Conservation (phyloP, 1,140 invertebrate species). For the Euborellia annulipes region DNA sequence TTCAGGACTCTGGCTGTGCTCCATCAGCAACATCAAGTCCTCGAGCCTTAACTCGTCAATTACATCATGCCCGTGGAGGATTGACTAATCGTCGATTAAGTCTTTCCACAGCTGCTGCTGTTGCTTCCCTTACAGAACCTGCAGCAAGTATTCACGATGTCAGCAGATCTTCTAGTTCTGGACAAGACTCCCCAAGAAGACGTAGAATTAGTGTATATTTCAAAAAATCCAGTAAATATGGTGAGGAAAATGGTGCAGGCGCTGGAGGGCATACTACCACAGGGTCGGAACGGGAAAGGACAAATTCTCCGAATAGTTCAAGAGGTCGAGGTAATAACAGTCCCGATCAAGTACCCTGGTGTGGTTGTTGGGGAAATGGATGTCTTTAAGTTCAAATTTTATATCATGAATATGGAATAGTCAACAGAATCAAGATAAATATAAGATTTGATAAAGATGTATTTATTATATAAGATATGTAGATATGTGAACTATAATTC, state of each 20-base stretch:
- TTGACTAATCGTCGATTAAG: constrained; percentile 6
- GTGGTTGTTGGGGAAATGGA: constrained; percentile 74
- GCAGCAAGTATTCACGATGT: constrained; percentile 17
- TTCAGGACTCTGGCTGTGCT: no score
- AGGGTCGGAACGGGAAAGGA: constrained; percentile 46
- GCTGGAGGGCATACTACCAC: constrained; percentile 29
- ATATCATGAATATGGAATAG: no score
- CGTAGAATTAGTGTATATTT: constrained; percentile 22
- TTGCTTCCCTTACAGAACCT: no score
- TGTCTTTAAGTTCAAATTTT: constrained; percentile 38
- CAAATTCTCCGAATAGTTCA: constrained; percentile 38
- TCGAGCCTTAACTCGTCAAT: no score
- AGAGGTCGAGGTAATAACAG: constrained; percentile 40
- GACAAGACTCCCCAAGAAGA: constrained; percentile 24
- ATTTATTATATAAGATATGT: no score
- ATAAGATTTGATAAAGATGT: no score
- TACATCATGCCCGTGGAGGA: no score
- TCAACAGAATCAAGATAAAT: no score
- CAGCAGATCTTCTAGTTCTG: constrained; percentile 29
- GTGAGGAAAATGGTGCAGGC: constrained; percentile 2
- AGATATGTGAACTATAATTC: no score
- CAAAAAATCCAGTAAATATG: constrained; percentile 21
- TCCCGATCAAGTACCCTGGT: constrained; percentile 61
- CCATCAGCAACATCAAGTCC: no score
- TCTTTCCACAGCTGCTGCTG: no score